Conservation (phyloP, 2,113 vertebrate genomes). For the Thomomys bottae region DNA sequence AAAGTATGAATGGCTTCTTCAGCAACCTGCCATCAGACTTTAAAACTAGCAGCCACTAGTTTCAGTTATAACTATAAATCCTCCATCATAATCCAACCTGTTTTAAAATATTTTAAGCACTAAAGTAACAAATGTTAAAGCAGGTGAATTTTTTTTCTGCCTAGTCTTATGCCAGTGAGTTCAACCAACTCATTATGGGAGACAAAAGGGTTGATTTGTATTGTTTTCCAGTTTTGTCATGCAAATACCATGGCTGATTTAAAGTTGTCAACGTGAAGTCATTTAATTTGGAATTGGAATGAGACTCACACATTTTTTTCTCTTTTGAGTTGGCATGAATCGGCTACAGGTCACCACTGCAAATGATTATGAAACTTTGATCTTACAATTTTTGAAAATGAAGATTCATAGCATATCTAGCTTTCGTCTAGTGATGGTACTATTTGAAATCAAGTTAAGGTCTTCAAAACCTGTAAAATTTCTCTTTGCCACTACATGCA, state of each 20-base stretch:
- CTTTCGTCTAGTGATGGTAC: neutral
- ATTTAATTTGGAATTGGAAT: neutral
- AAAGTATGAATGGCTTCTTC: neutral
- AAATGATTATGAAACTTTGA: slow-evolving; percentile 15
- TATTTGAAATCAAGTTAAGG: neutral
- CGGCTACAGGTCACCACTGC: neutral
- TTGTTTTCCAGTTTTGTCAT: slow-evolving; percentile 25
- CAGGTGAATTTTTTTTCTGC: slow-evolving; percentile 44
- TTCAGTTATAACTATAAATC: neutral
- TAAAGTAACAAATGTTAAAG: slow-evolving; percentile 34
- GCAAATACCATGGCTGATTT: neutral
- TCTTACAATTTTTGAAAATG: slow-evolving; percentile 30
- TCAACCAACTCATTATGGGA: neutral
- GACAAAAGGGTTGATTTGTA: neutral
- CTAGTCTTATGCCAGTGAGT: neutral
- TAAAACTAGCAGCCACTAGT: neutral
- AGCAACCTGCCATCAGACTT: neutral
- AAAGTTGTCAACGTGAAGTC: neutral
- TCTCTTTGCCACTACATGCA: neutral
- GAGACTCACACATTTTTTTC: neutral
- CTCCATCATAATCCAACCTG: neutral
- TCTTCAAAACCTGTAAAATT: slow-evolving; percentile 40
- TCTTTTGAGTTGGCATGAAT: neutral
- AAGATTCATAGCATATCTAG: neutral
- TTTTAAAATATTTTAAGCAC: slow-evolving; percentile 27